Conservation (phyloP, 2,797 vertebrate species). For the Poecilia gillii region DNA sequence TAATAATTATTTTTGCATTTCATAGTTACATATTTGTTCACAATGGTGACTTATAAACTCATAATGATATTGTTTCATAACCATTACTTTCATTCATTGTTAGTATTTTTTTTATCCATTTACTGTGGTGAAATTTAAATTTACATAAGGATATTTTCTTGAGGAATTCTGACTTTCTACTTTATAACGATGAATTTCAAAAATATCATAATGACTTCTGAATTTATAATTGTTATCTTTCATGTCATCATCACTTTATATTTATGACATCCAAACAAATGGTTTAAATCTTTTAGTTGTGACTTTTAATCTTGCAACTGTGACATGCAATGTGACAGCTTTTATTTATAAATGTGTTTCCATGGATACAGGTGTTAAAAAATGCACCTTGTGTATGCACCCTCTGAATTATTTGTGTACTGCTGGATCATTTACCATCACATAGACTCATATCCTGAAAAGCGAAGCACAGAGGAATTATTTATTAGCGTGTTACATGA, state of each 20-base stretch:
- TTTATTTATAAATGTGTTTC: background rate
- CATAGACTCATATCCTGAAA: constrained; percentile 51
- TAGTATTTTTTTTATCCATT: background rate
- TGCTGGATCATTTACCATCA: constrained; percentile 38
- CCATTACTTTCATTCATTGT: background rate
- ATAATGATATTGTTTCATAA: background rate
- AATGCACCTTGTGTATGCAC: background rate
- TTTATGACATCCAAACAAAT: background rate
- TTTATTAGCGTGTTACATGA: constrained; percentile 56
- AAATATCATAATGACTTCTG: background rate
- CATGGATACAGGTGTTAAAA: background rate
- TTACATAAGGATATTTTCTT: background rate
- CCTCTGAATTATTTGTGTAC: constrained; percentile 48
- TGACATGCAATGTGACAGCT: background rate
- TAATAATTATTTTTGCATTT: background rate
- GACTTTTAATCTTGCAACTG: background rate
- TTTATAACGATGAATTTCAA: background rate
- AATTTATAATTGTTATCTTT: background rate
- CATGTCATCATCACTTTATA: background rate
- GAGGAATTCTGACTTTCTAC: background rate
- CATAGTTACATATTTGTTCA: background rate
- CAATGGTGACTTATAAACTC: background rate
- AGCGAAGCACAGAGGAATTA: constrained; percentile 46
- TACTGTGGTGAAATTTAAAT: background rate
- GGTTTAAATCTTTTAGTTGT: background rate